Evolutionary conservation across 2,113 vertebrate species (phyloP), one percentile per base, ranked within the genome.

Genomic region (Xerus inauris): DNA sequence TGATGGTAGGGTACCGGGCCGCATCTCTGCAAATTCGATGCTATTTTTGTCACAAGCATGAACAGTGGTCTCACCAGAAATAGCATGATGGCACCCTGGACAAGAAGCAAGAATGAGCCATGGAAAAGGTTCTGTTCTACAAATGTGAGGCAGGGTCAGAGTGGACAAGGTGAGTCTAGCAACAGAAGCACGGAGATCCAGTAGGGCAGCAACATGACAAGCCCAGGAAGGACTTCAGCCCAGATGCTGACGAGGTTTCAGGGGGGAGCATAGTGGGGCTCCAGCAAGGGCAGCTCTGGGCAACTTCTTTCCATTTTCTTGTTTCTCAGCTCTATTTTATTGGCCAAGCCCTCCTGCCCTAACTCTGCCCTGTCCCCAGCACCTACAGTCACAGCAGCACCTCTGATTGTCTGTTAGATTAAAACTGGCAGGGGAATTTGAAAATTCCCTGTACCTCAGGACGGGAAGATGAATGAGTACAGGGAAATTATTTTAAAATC

Each of bases 401-500:
- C 26, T 88, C 47, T 73, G 57, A 73, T 20, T 51, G 14, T 69
- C 84, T 80, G 51, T 59, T 94, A 35, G 65, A 64, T 82, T 97
- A 49, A 59, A 47, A 51, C n/a, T 71, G n/a, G 14, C 86, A 89
- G 77, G 19, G 71, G 88, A 94, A 80, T 57, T 30, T 82, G 65
- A 88, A 87, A 65, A 76, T 32, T 76, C 30, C 32, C 11, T 59
- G 12, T 38, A 73, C 65, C 13, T 67, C 47, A 47, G 69, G 62
- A 42, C 14, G 38, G 75, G 73, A 94, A 94, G 91, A 89, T 79
- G 83, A 75, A 72, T 75, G 82, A 75, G 57, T 83, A 89, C 24
- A 75, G 28, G 80, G n/a, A 95, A 80, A 76, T 76, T 42, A 94
- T 73, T 94, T 72, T n/a, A 11, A 94, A 88, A 95, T 83, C 12